These are phyloP conservation scores for Macaria notata DNA, from an alignment of 2,888 invertebrate genomes.

Conservation along the genomic window DNA sequence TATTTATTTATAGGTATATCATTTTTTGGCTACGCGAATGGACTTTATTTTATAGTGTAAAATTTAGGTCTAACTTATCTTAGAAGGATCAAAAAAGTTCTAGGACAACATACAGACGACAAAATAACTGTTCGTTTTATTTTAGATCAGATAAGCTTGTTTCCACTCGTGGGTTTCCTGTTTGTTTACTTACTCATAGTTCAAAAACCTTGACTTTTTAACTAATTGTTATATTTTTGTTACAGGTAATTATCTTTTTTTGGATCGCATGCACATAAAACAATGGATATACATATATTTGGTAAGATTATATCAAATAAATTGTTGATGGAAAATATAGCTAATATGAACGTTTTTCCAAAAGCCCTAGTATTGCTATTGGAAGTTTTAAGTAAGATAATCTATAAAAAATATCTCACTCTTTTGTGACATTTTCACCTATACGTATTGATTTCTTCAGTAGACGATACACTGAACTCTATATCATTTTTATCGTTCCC, in stretches of 20 bases:
- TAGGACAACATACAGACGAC: not conserved
- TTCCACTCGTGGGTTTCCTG: slow-evolving; percentile 16
- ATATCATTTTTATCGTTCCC: slow-evolving; percentile 70
- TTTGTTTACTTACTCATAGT: slow-evolving; percentile 3
- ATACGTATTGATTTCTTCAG: slow-evolving; percentile 63
- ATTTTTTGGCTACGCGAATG: too few relatives aligned
- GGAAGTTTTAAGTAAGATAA: too few relatives aligned
- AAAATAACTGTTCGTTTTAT: slow-evolving; percentile 12
- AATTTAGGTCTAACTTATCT: too few relatives aligned
- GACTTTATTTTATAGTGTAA: too few relatives aligned
- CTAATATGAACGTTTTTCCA: too few relatives aligned
- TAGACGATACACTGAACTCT: slow-evolving; percentile 53
- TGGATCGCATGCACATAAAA: not conserved
- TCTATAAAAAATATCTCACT: slow-evolving; percentile 37
- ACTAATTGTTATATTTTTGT: slow-evolving; percentile 30
- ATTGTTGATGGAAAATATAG: too few relatives aligned
- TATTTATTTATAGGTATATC: too few relatives aligned
- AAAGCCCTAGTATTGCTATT: too few relatives aligned
- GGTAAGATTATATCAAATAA: slow-evolving; percentile 8
- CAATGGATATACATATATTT: not conserved
- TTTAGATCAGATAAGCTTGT: slow-evolving; percentile 20
- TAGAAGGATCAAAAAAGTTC: too few relatives aligned
- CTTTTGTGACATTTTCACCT: slow-evolving; percentile 61
- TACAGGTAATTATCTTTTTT: slow-evolving; percentile 41
- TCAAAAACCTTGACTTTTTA: not conserved